Evolutionary conservation across 1,140 invertebrate genomes (phyloP), one percentile per base, ranked within the genome.

Genomic region (Cardiocondyla obscurior): DNA sequence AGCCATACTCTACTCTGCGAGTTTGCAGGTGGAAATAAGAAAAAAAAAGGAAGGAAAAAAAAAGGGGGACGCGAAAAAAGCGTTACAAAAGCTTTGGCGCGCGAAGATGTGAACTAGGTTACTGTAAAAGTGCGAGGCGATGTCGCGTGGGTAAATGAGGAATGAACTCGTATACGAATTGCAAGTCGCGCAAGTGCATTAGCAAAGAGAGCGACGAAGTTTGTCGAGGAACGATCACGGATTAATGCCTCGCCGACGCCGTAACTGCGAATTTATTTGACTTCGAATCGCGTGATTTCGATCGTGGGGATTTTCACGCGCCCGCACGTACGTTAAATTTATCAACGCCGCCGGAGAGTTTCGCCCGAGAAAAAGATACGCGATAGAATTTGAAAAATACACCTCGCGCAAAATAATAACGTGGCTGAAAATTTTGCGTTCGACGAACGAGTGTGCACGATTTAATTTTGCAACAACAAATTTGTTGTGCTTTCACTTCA

Each of bases 71-170:
- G 51, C 10, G 39, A 46, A 39, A 73, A n/a, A 49, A 60, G 19
- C 51, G 39, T 60, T 69, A 67, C 58, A 82, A 57, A 60, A 73
- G 36, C 28, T 14, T 30, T 3, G 25, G 51, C n/a, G 39, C n/a
- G 60, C 60, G 33, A 67, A 16, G 25, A 25, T 67, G 46, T 42
- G 33, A 79, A 79, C 46, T 79, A 22, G 62, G 62, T 79, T 79
- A 42, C 62, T 53, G 22, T 69, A 79, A 69, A 79, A 69, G 46
- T 67, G 46, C 74, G 42, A 36, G 73, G 22, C 44, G 62, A 69
- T 53, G 62, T 79, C 74, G 62, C 74, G 58, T 67, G 74, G 25
- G 64, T 77, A 77, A 77, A 77, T 79, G 74, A 79, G 51, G 74
- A 79, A 79, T 79, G 74, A 79, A 79, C 74, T 69, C 22, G 39